Evolutionary conservation across 2,113 vertebrate species (phyloP).

Genomic region (Mystacornis crossleyi): DNA sequence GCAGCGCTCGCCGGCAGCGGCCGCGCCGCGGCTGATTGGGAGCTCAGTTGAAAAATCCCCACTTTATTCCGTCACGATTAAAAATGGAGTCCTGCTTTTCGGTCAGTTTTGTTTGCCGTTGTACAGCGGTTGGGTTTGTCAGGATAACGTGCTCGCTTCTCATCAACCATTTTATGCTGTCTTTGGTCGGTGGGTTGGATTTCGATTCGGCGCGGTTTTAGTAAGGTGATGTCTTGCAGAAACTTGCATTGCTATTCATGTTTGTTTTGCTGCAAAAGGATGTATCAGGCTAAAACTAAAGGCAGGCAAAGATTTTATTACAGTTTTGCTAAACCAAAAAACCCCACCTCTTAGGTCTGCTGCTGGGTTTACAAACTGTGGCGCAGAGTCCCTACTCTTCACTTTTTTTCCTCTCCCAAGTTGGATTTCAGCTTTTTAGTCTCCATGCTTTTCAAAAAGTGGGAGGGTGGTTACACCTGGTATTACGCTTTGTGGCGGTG

Average conservation of each 20-base stretch:
- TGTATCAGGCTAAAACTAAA: background rate
- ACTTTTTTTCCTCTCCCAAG: background rate
- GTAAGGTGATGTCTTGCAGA: background rate
- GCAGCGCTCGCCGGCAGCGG: background rate
- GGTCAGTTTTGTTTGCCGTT: background rate
- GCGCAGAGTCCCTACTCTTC: fast-evolving
- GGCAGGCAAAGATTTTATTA: background rate
- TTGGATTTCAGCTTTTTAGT: background rate
- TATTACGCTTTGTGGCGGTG: background rate
- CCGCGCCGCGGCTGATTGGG: background rate
- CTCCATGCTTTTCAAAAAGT: background rate
- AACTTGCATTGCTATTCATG: fast-evolving
- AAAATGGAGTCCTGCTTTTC: background rate
- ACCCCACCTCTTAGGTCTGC: fast-evolving
- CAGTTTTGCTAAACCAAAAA: background rate
- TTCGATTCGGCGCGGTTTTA: background rate
- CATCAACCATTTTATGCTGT: background rate
- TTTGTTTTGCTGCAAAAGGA: background rate
- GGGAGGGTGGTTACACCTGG: background rate
- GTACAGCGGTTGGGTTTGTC: background rate
- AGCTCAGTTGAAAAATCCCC: background rate
- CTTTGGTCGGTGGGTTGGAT: background rate
- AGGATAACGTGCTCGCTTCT: background rate
- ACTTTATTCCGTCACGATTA: background rate
- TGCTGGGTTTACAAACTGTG: background rate